Evolutionary conservation across 2,797 vertebrate species (phyloP), one percentile per base, ranked within the genome.

Genomic region (Arremon aurantiirostris): DNA sequence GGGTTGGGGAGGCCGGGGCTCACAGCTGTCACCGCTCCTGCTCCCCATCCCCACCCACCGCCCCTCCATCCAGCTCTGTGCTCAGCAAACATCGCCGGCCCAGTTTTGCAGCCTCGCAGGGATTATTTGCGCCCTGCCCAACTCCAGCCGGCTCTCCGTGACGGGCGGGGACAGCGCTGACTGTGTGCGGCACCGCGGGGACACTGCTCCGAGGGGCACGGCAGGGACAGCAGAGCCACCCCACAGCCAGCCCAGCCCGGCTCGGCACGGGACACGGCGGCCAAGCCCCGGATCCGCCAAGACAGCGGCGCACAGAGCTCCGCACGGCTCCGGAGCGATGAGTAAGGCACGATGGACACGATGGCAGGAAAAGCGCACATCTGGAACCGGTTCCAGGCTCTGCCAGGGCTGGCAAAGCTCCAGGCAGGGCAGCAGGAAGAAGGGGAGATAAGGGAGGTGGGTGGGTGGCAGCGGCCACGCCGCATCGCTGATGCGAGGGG

Each of bases 161-260:
- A 23, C 1, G 10, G 34, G 41, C 30, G 20, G 35, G 13, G 42
- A 11, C 6, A 4, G 20, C 13, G 39, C 32, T 5, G 22, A 4
- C 0, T 0, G 2, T 3, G 20, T 4, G 39, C 42, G 23, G 70
- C 12, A 14, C n/a, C 2, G 2, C 0, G n/a, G 27, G 81, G n/a
- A 71, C 12, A 7, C 9, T 1, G 44, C 18, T 44, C 9, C 0
- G 4, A 32, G 22, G 39, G 46, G 10, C n/a, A 7, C 4, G 0
- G 9, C 26, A 80, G 21, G 13, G 22, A 66, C 52, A 20, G 52
- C 52, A 53, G 52, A 9, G 16, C 9, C 1, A 53, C 10, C 50
- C 71, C 4, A 66, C 9, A 30, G 27, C 50, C 49, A 18, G 1
- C 30, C 21, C 4, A 64, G 71, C 17, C 53, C 64, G n/a, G 9